phyloP scores from a whole-genome alignment of 2,888 invertebrate genomes.

The Dione juno region DNA sequence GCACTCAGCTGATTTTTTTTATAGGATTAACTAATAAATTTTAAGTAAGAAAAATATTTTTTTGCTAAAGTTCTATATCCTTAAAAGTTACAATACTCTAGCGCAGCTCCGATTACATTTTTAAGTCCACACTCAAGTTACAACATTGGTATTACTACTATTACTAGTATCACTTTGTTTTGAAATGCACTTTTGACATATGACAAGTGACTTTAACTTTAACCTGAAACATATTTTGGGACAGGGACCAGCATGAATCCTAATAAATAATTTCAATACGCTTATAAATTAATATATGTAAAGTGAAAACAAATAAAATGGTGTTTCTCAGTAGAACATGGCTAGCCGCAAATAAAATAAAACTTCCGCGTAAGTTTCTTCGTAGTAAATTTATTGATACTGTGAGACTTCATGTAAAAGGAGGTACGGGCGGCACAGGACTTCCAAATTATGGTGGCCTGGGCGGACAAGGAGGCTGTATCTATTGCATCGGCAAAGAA shows the following conservation, averaged over 20 bases:
- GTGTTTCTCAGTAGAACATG: conserved; percentile 75
- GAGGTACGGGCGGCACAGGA: conserved; percentile 90
- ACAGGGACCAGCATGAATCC: not conserved
- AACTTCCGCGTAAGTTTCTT: conserved; percentile 80
- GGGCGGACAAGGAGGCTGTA: conserved; percentile 96
- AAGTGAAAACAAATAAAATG: conserved; percentile 59
- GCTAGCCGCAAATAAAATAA: conserved; percentile 72
- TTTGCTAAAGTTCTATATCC: no score
- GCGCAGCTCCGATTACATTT: no score
- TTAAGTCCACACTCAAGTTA: no score
- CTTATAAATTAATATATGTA: not conserved
- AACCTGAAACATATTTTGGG: not conserved
- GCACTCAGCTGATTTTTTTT: no score
- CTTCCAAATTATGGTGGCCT: conserved; percentile 92
- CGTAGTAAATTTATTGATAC: conserved; percentile 89
- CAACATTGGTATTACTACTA: no score
- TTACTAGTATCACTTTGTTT: no score
- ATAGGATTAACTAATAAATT: no score
- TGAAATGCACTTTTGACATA: not conserved
- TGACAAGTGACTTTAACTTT: not conserved
- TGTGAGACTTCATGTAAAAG: conserved; percentile 90
- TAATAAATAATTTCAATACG: no score
- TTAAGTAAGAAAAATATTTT: no score
- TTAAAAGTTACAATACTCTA: no score
- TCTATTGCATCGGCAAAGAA: conserved; percentile 88